Base-by-base conservation (phyloP, 1,140 invertebrate genomes). In the Antheraea pernyi region DNA sequence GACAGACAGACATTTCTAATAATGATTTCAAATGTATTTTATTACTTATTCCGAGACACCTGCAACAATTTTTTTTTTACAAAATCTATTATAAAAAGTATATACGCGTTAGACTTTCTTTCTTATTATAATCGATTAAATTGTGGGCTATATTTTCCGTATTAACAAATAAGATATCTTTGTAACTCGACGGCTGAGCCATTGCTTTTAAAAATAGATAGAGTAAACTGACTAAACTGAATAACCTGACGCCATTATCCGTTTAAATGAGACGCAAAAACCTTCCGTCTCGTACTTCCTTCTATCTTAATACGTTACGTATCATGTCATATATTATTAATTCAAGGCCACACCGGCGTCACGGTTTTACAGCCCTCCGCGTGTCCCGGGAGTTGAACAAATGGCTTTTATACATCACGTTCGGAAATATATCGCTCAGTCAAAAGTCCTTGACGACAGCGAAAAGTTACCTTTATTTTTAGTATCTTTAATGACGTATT, bases 281-380 rank as follows among this genome's bases (percentile, higher is more conserved):
- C 16, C 9, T 53, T 1, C 6, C 16, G 11, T 30, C 13, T 53
- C 1, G 10, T 53, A 16, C 46, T 13, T 53, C 11, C 46, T 53
- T 53, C 46, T n/a, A 53, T 53, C 46, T 53, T 53, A 53, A 53
- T 53, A 53, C 46, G 16, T 53, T 53, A 53, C 46, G 46, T 42
- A 42, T 42, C 11, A 7, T 11, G 39, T 53, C 46, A 53, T 53
- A 53, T 13, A 53, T 13, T 53, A 53, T 53, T 53, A 53, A 53
- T 53, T n/a, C 46, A 53, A 53, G 46, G 46, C 10, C 46, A 16
- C 46, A 16, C 46, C 46, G 39, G 46, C 16, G 46, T 53, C 46
- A 13, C 46, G 46, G 46, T 5, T 53, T 53, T 53, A 53, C 46
- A n/a, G 46, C 46, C 46, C 46, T 16, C 11, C 16, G 16, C 46